phyloP scores from a whole-genome alignment of 92 coral and sea anemone species.

The Palythoa grandiflora region DNA sequence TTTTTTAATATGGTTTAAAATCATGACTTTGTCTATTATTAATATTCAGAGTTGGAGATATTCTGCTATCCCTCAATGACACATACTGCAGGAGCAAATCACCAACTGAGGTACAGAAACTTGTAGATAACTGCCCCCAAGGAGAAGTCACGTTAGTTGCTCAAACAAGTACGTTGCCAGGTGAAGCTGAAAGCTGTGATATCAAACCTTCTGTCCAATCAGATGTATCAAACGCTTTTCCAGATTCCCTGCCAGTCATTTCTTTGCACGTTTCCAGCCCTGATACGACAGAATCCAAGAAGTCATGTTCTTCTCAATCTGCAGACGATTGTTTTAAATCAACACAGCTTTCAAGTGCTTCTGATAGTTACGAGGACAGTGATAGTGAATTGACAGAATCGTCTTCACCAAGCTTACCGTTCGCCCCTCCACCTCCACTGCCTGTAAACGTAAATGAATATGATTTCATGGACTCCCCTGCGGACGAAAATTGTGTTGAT shows the following conservation, averaged over 20 bases:
- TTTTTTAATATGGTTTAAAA: not conserved
- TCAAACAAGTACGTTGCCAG: constrained; percentile 47
- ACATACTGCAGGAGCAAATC: constrained; percentile 64
- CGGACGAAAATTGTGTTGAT: not conserved
- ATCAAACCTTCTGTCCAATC: not conserved
- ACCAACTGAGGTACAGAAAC: constrained; percentile 64
- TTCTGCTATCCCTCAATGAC: constrained; percentile 78
- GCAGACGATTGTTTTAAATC: not conserved
- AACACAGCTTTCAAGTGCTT: not conserved
- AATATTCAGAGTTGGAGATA: constrained; percentile 79
- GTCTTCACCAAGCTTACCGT: constrained; percentile 51
- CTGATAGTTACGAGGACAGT: not conserved
- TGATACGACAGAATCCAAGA: not conserved
- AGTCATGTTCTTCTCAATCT: not conserved
- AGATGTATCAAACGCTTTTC: not conserved
- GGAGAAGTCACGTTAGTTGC: constrained; percentile 83
- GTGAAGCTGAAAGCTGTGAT: not conserved
- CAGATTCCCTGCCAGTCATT: not conserved
- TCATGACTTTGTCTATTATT: constrained; percentile 12
- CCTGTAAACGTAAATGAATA: constrained; percentile 30
- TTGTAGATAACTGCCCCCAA: constrained; percentile 81
- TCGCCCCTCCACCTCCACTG: constrained; percentile 64
- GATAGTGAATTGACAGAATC: constrained; percentile 29
- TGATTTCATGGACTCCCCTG: not conserved
- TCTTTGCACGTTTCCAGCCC: not conserved